Evolutionary conservation across 2,797 vertebrate genomes (phyloP).

Genomic region (Siniperca obscura): DNA sequence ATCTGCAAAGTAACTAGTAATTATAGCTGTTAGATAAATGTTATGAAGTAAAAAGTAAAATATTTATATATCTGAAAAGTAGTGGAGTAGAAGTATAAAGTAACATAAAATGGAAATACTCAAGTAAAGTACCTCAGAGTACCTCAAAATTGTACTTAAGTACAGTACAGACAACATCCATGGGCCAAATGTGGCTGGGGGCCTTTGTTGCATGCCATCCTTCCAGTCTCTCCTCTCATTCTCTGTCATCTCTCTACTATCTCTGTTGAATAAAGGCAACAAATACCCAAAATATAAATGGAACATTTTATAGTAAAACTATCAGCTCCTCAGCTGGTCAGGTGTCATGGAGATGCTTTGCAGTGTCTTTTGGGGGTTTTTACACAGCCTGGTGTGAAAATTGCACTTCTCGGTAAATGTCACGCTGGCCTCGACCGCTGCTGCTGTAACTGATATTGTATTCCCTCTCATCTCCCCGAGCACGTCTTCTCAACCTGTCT

Average conservation of each 20-base stretch:
- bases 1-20: not conserved
- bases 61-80: no score
- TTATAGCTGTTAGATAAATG: not conserved
- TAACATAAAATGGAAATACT: not conserved
- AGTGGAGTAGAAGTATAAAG: not conserved
- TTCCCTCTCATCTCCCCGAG: constrained; percentile 23
- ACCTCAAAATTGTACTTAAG: not conserved
- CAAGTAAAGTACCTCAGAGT: no score
- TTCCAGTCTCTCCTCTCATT: no score
- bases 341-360: not conserved
- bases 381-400: constrained; percentile 37
- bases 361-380: constrained; percentile 7
- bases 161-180: no score
- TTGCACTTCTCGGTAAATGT: constrained; percentile 43
- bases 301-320: not conserved
- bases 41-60: not conserved
- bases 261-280: not conserved
- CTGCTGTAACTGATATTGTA: constrained; percentile 8
- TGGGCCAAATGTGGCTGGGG: not conserved
- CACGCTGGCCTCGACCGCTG: constrained; percentile 26
- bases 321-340: not conserved
- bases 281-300: not conserved
- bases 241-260: not conserved
- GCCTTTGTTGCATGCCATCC: not conserved
- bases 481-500: not conserved